Evolutionary conservation across 1,140 invertebrate species (phyloP).

Genomic region (Aphelinus certus): DNA sequence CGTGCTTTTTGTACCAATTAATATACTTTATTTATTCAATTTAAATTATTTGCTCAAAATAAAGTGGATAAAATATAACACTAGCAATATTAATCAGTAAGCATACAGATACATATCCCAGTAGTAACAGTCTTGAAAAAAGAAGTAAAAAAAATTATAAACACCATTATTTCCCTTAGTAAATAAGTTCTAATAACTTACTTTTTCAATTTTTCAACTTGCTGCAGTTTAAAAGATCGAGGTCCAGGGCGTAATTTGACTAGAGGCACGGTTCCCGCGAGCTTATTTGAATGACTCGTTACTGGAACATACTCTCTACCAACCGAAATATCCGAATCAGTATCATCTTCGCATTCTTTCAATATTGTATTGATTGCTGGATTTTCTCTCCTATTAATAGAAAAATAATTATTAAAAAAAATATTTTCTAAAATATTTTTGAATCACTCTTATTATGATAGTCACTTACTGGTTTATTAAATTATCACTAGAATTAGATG

Average conservation of each 20-base stretch:
- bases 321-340: conserved; percentile 57
- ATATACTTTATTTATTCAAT: no score
- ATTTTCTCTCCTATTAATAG: conserved; percentile 21
- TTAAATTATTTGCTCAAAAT: no score
- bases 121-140: no score
- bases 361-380: conserved; percentile 15
- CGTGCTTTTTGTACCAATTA: no score
- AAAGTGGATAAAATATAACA: no score
- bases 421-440: background rate
- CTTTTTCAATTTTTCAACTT: conserved; percentile 36
- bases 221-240: conserved; percentile 55
- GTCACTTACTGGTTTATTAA: conserved; percentile 25
- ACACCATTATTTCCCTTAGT: no score
- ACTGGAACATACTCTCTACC: conserved; percentile 44
- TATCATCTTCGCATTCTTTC: conserved; percentile 41
- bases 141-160: no score
- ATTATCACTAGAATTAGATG: conserved; percentile 19
- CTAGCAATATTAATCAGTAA: no score
- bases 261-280: background rate
- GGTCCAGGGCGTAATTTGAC: conserved; percentile 53
- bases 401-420: background rate
- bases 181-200: background rate
- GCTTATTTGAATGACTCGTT: conserved; percentile 11
- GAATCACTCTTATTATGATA: background rate
- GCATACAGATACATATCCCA: no score